Base-by-base conservation (phyloP, 2,888 invertebrate species). In the Cantharis rufa region DNA sequence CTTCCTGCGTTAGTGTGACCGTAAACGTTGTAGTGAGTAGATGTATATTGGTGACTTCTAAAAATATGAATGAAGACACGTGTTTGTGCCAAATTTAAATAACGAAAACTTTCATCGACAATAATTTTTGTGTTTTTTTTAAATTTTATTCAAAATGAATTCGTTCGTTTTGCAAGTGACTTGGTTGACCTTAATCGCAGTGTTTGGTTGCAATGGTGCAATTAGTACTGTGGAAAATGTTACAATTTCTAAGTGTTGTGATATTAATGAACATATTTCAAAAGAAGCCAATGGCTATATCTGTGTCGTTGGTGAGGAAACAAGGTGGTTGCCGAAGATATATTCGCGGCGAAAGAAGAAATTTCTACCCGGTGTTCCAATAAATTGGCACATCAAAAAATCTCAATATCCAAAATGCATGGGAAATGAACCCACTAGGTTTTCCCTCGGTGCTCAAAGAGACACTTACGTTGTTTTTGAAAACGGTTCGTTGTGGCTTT, bases 401-500 rank as follows among this genome's bases (percentile, higher is more conserved):
- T 82, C 79, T 1, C 80, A 75, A 48, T 80, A 86, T 74, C 86
- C 90, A 79, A 80, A 84, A 82, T 88, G 92, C 88, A 71, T 82
- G 80, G n/a, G 85, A 87, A 82, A 85, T 70, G 62, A 82, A 15
- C 70, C 71, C 0, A 79, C 76, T 3, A 68, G 61, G 3, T 69
- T 74, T 13, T 32, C 75, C 13, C 24, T 72, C 9, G 70, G 82
- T 75, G 83, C 88, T 82, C 88, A 88, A 76, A 87, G 86, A 79
- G 73, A 85, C 76, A 71, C 85, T 78, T 82, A 89, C 84, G 15
- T 92, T 90, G 82, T 84, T 18, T 85, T 94, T 78, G 91, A 91
- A 80, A 92, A 92, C 86, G 95, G 93, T 0, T 91, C 91, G 10
- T 88, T 93, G 74, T 89, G 90, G 82, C 85, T 93, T 78, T 89